These are phyloP conservation scores for Brachionus sp. DNA, from an alignment of 1,140 invertebrate species.

Conservation along the genomic window DNA sequence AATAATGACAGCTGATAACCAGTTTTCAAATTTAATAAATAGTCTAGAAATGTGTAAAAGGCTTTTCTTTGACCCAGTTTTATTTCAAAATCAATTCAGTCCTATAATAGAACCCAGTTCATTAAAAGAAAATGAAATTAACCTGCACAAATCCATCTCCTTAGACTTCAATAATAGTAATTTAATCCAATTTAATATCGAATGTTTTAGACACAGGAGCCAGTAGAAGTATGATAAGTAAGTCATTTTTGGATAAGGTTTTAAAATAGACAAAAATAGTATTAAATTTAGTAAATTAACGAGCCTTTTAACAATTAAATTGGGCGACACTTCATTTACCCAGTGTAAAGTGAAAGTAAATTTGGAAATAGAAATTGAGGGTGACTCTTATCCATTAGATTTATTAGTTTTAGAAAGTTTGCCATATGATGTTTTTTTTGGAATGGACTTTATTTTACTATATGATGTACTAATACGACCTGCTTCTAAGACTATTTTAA, in stretches of 20 bases:
- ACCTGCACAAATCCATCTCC: not conserved
- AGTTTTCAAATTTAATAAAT: not conserved
- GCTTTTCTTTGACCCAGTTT: conserved; percentile 23
- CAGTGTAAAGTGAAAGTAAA: not conserved
- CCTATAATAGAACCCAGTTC: not conserved
- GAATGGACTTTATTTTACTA: conserved; percentile 17
- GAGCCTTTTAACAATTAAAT: not conserved
- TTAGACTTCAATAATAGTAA: not conserved
- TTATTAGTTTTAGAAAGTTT: not conserved
- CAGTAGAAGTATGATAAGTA: conserved; percentile 19
- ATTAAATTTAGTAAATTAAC: not conserved
- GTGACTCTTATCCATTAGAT: not conserved
- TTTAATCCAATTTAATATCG: conserved; percentile 10
- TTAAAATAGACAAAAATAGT: not conserved
- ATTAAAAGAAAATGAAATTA: not conserved
- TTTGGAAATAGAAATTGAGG: not conserved
- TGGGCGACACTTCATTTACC: not conserved
- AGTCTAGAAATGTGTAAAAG: not conserved
- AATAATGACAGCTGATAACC: not conserved
- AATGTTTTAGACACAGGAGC: conserved; percentile 19
- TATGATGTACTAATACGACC: not conserved
- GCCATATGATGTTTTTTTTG: conserved; percentile 12
- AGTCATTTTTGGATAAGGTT: not conserved
- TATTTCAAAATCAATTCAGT: not conserved
- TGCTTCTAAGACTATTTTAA: not conserved